These are phyloP conservation scores for Thripadectes ignobilis DNA, from an alignment of 2,797 vertebrate species.

Conservation along the genomic window DNA sequence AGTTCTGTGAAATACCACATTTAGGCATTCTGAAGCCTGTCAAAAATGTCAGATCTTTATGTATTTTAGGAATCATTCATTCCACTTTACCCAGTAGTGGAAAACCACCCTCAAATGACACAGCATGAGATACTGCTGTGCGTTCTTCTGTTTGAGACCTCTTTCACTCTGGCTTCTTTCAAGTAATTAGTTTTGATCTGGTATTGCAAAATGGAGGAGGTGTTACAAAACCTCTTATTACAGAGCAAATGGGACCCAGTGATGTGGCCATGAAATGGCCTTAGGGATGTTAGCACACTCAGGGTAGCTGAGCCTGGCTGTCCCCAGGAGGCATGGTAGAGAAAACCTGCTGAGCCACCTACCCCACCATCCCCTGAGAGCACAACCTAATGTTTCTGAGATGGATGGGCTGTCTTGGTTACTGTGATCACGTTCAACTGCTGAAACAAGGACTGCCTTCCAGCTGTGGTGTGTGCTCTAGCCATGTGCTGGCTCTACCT, in stretches of 20 bases:
- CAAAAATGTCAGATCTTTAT: not conserved
- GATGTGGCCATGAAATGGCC: not conserved
- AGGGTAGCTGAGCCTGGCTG: not conserved
- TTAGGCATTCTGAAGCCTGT: not conserved
- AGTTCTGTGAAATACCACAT: not conserved
- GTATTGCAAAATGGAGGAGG: not conserved
- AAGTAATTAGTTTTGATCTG: not conserved
- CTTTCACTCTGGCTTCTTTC: not conserved
- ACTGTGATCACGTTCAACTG: rapidly evolving
- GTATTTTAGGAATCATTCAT: not conserved
- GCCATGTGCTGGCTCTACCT: rapidly evolving
- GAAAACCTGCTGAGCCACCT: not conserved
- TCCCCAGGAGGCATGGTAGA: rapidly evolving
- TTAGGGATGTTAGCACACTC: rapidly evolving
- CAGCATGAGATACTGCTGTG: not conserved
- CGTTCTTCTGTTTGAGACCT: not conserved
- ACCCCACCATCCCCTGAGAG: rapidly evolving
- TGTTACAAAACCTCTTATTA: not conserved
- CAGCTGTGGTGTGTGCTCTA: not conserved
- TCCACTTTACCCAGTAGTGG: not conserved
- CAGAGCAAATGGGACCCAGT: not conserved
- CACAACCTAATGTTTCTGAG: rapidly evolving
- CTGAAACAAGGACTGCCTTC: not conserved
- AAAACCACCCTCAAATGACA: not conserved
- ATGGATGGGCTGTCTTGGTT: not conserved